A percentile compares a stretch with the other conserved stretches of the same genome.
These are phyloP conservation scores for Rhagonycha lutea DNA, from an alignment of 2,888 invertebrate genomes.

Conservation along the genomic window DNA sequence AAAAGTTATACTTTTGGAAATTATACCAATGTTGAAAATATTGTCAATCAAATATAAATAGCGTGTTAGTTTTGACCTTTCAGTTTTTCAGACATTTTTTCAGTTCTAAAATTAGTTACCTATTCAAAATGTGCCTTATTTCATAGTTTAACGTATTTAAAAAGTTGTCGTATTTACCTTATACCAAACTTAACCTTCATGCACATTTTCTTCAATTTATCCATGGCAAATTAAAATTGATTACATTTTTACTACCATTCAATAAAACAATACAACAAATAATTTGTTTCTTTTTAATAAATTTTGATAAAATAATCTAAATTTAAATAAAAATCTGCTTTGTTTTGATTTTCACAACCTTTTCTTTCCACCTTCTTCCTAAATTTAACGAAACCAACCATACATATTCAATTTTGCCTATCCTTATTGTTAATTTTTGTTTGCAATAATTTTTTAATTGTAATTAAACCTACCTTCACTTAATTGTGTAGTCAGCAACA, in stretches of 20 bases:
- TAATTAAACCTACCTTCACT: neutral
- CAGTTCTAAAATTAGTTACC: neutral
- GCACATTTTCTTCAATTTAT: neutral
- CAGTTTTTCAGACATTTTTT: neutral
- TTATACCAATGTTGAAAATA: neutral
- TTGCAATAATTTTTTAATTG: neutral
- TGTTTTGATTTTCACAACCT: neutral
- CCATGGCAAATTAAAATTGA: neutral
- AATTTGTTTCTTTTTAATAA: too few relatives aligned
- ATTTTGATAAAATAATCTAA: too few relatives aligned
- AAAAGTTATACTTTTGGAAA: neutral
- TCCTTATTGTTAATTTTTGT: too few relatives aligned
- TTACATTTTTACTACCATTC: neutral
- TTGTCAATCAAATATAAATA: slow-evolving; percentile 2
- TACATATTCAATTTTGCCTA: too few relatives aligned
- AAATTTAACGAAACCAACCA: too few relatives aligned
- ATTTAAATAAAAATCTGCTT: too few relatives aligned
- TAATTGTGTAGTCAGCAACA: neutral
- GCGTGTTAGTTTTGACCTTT: neutral
- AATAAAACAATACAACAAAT: neutral
- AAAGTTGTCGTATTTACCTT: neutral
- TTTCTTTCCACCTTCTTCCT: neutral
- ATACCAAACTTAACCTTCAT: neutral
- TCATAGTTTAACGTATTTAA: neutral
- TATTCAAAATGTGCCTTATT: neutral